Evolutionary conservation across 2,888 invertebrate genomes (phyloP), one percentile per base, ranked within the genome.

Genomic region (Sturmia bella): DNA sequence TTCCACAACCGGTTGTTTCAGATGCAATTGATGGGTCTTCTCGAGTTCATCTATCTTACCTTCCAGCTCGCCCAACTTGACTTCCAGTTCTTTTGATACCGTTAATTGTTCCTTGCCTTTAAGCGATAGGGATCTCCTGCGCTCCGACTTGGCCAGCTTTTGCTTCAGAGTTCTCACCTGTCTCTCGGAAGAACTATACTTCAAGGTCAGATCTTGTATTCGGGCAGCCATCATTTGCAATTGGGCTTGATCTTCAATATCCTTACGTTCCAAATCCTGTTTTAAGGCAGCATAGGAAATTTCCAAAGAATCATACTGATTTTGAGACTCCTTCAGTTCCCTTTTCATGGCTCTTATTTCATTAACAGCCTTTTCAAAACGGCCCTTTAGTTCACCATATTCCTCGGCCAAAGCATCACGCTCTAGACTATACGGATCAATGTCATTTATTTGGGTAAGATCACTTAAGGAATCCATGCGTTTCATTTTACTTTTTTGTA

Each of bases 301-400:
- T 88, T 97, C 96, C 43, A 96, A 91, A 85, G 94, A 95, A 87
- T 97, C 96, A 85, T 95, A 95, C 89, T 94, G 94, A 74, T 94
- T 94, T 87, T 96, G 95, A 2, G 96, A 95, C 84, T 96, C 95
- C 27, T 95, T 93, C 1, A 97, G 91, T 87, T 96, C 96, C 52
- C 94, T 93, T 86, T 96, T 96, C 93, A 96, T 95, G 1, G 95
- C 94, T 87, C 95, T 93, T 66, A 97, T 96, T 91, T 97, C 96
- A 84, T 94, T 93, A 17, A 97, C 94, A 0, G 96, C 96, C 88
- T 95, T 96, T 86, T 96, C 94, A 87, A 97, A 96, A 74, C 96
- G 92, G 56, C 93, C 93, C 81, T 94, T 93, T 76, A 97, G 90
- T 86, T 96, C 96, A 48, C 94, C 93, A 88, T 95, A 96, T 87